Conservation (phyloP, 2,888 invertebrate species). For the Cheilosia impressa region DNA sequence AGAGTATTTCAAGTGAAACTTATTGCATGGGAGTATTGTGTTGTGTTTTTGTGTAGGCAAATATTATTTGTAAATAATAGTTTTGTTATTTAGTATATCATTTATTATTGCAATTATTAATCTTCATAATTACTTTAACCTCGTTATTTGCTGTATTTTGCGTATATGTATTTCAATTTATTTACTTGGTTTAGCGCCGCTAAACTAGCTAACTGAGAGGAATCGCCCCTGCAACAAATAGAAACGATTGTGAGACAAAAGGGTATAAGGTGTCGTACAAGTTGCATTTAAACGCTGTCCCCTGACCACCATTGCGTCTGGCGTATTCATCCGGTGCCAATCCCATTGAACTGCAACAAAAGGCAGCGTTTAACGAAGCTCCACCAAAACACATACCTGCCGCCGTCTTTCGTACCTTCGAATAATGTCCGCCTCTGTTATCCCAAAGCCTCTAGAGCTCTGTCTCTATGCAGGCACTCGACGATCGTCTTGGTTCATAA, state of each 20-base stretch:
- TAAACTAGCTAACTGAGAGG: no score
- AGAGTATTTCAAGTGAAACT: no score
- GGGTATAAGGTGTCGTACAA: neutral
- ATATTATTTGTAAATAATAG: no score
- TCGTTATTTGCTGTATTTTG: no score
- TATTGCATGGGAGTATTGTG: no score
- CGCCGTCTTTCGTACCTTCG: neutral
- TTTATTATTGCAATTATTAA: no score
- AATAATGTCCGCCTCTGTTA: slow-evolving; percentile 20
- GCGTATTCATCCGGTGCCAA: slow-evolving; percentile 29
- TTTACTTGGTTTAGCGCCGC: no score
- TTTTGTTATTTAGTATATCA: no score
- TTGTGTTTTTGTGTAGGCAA: no score
- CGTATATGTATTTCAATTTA: no score
- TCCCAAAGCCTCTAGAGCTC: slow-evolving; percentile 3
- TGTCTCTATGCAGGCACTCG: slow-evolving; percentile 36
- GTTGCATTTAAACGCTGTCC: slow-evolving; percentile 25
- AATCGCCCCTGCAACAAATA: no score
- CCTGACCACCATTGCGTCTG: slow-evolving; percentile 56
- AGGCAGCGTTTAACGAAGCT: slow-evolving; percentile 45
- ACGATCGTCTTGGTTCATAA: slow-evolving; percentile 48
- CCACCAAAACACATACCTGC: slow-evolving; percentile 33
- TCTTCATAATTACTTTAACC: no score
- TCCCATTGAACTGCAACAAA: slow-evolving; percentile 46
- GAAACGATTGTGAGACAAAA: neutral